Percentiles rank a stretch among this genome's conserved stretches.
Evolutionary conservation across 2,888 invertebrate genomes (phyloP).

Genomic region (Hyles lineata): DNA sequence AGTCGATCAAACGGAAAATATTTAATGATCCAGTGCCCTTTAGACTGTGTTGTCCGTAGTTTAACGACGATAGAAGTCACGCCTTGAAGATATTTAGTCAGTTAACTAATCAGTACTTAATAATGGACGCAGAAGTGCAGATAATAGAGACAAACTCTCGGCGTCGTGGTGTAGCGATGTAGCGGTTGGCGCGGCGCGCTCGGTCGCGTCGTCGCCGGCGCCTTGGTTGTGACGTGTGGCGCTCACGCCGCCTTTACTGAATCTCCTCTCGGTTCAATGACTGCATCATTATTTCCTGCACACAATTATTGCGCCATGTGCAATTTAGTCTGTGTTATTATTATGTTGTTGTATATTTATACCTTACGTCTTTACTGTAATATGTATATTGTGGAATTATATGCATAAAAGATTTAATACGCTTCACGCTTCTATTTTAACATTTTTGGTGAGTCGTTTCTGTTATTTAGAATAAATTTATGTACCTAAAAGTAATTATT

Average conservation of each 20-base stretch:
- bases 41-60: conserved; percentile 82
- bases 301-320: conserved; percentile 80
- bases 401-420: conserved; percentile 82
- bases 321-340: conserved; percentile 85
- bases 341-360: conserved; percentile 84
- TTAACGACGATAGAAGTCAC: conserved; percentile 80
- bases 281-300: conserved; percentile 81
- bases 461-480: conserved; percentile 85
- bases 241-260: conserved; percentile 62
- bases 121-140: conserved; percentile 74
- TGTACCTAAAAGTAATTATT: conserved; percentile 84
- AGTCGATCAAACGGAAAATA: conserved; percentile 75
- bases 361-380: conserved; percentile 80
- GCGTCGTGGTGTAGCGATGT: conserved; percentile 67
- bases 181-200: conserved; percentile 43
- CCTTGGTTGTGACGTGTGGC: conserved; percentile 76
- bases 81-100: conserved; percentile 83
- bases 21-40: conserved; percentile 82
- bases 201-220: conserved; percentile 14
- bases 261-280: conserved; percentile 83
- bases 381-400: conserved; percentile 84
- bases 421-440: conserved; percentile 84
- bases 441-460: conserved; percentile 82
- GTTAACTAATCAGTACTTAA: conserved; percentile 83
- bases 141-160: conserved; percentile 60